Conservation (phyloP, 2,888 invertebrate species). For the Callinectes sapidus region DNA sequence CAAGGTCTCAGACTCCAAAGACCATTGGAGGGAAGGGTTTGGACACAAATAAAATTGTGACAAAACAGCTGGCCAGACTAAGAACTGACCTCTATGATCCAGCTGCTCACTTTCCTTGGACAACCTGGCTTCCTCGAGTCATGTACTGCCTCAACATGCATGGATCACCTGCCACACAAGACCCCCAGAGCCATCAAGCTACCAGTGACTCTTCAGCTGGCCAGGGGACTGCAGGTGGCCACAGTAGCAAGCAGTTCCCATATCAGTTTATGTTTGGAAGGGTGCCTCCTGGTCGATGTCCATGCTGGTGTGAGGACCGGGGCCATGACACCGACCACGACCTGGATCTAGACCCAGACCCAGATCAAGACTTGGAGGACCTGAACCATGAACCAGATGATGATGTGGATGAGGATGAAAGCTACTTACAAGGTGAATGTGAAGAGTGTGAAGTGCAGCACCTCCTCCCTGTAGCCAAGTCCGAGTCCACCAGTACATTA, state of each 20-base stretch:
- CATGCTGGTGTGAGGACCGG: slow-evolving; percentile 3
- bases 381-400: neutral
- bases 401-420: neutral
- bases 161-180: neutral
- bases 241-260: neutral
- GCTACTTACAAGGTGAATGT: neutral
- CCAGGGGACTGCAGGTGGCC: neutral
- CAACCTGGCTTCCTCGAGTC: slow-evolving; percentile 2
- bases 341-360: neutral
- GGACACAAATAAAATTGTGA: neutral
- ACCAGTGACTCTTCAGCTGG: neutral
- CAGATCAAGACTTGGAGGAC: neutral
- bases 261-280: slow-evolving; percentile 21
- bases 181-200: neutral
- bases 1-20: neutral
- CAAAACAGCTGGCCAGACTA: slow-evolving; percentile 19
- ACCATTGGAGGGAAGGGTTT: neutral
- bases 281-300: neutral
- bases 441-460: neutral
- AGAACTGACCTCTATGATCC: neutral
- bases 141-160: slow-evolving; percentile 25
- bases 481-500: neutral
- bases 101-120: slow-evolving; percentile 5
- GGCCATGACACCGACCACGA: neutral
- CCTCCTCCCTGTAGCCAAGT: neutral